These are phyloP conservation scores for Pseudorhombus dupliciocellatus DNA, from an alignment of 2,113 vertebrate species.

Conservation along the genomic window DNA sequence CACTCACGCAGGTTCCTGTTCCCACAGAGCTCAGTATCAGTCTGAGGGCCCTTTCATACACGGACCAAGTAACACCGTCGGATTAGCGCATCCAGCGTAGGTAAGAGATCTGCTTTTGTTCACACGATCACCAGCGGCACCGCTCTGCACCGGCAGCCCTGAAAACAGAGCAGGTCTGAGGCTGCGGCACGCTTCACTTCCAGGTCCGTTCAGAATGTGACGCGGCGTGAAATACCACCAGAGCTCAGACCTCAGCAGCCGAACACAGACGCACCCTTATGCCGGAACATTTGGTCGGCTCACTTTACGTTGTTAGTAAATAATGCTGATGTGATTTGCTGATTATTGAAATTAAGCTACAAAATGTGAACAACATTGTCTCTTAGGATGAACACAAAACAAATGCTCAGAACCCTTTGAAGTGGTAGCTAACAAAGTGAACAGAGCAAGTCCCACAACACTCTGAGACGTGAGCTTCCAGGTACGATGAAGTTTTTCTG, in stretches of 20 bases:
- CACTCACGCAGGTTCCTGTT: constrained; percentile 24
- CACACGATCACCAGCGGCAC: constrained; percentile 22
- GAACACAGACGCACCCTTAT: not conserved
- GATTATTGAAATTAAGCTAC: no score
- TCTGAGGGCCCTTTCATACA: constrained; percentile 43
- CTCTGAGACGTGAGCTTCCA: not conserved
- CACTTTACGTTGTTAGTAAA: no score
- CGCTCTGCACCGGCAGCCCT: constrained; percentile 15
- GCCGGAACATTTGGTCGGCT: not conserved
- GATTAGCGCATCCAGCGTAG: constrained; percentile 46
- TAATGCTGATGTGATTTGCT: no score
- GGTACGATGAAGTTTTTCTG: not conserved
- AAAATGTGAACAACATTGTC: no score
- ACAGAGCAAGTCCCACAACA: no score
- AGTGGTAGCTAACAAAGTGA: no score
- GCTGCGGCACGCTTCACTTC: constrained; percentile 4
- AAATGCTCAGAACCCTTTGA: no score
- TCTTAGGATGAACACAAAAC: no score
- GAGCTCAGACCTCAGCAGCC: not conserved
- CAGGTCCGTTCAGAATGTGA: not conserved
- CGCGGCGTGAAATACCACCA: not conserved
- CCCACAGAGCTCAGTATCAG: constrained; percentile 70
- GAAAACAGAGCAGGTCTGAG: constrained; percentile 19
- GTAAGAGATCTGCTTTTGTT: constrained; percentile 42
- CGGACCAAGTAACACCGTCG: constrained; percentile 22